Evolutionary conservation across 2,888 invertebrate species (phyloP).

Genomic region (Rhingia campestris): DNA sequence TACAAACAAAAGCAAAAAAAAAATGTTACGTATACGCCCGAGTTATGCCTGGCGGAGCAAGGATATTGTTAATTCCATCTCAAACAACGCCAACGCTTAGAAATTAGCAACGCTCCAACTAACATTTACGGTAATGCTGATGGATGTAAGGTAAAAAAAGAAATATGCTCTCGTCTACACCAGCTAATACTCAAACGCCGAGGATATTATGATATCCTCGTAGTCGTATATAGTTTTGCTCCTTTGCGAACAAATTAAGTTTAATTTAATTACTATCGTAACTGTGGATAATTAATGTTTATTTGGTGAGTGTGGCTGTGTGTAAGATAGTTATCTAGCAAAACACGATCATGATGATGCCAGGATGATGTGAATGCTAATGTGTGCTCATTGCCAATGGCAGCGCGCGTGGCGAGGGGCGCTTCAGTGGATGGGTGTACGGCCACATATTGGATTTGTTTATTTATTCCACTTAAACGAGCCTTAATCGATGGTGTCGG

Average conservation of each 20-base stretch:
- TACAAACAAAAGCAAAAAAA: conserved; percentile 34
- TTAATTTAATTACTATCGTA: conserved; percentile 72
- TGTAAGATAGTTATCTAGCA: conserved; percentile 53
- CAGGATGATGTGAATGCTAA: conserved; percentile 66
- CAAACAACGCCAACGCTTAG: conserved; percentile 56
- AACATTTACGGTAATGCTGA: conserved; percentile 59
- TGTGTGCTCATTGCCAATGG: conserved; percentile 38
- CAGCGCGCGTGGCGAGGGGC: conserved; percentile 2
- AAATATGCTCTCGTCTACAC: conserved; percentile 36
- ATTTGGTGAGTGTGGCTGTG: conserved; percentile 27
- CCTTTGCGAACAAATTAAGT: conserved; percentile 67
- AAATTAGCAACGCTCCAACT: conserved; percentile 57
- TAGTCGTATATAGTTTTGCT: conserved; percentile 49
- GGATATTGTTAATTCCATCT: conserved; percentile 60
- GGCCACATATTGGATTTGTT: conserved; percentile 51
- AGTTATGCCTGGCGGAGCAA: conserved; percentile 56
- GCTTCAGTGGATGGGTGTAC: no score
- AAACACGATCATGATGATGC: conserved; percentile 56
- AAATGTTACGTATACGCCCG: conserved; percentile 66
- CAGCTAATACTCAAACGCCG: conserved; percentile 13
- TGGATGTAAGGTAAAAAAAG: conserved; percentile 62
- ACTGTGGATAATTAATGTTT: conserved; percentile 67
- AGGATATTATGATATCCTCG: conserved; percentile 42
- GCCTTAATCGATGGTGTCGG: conserved; percentile 42
- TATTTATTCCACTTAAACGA: conserved; percentile 67